Base-by-base conservation (phyloP, 2,113 vertebrate genomes). In the Callopanchax toddi region DNA sequence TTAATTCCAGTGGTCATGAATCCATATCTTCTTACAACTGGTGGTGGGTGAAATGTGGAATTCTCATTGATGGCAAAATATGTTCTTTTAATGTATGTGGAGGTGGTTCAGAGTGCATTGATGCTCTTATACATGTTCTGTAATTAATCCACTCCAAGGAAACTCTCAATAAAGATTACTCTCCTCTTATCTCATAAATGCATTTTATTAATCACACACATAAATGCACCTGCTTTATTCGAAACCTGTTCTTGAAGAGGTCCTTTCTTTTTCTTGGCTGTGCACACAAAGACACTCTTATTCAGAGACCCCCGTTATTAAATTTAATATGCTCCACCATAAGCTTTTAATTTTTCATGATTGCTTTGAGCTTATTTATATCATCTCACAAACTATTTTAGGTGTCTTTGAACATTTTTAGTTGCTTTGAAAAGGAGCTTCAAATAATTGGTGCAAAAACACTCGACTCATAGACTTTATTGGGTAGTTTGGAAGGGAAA, bases 321-420 rank as follows among this genome's bases (percentile, higher is more conserved):
- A 60, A 56, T 16, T 54, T 29, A 20, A 36, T 25, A 68, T 20
- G 40, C 17, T 53, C 53, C 4, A 32, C 13, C 1, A 50, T 16
- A 34, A 64, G 32, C 51, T 43, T 21, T 52, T 57, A 69, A 71
- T 69, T 78, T 56, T 74, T 67, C 49, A 15, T n/a, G 46, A 67
- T 74, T 60, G 20, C 64, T 69, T 74, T 79, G 49, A 81, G 51
- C 46, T 81, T 78, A 79, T 79, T 83, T 60, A 57, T 74, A 74
- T 76, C 43, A 17, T 50, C 58, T 77, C 57, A 26, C 45, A 52
- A 53, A 60, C 74, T 86, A 86, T 88, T 88, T 81, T 76, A 52
- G 60, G 77, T 34, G 21, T 58, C 82, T 74, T 76, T 85, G 78
- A 83, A 74, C 59, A 74, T 55, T 71, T 86, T 78, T 60, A 76